Percentiles rank a stretch among this genome's conserved stretches.
Conservation (phyloP, 2,797 vertebrate genomes). For the Vireo griseus region DNA sequence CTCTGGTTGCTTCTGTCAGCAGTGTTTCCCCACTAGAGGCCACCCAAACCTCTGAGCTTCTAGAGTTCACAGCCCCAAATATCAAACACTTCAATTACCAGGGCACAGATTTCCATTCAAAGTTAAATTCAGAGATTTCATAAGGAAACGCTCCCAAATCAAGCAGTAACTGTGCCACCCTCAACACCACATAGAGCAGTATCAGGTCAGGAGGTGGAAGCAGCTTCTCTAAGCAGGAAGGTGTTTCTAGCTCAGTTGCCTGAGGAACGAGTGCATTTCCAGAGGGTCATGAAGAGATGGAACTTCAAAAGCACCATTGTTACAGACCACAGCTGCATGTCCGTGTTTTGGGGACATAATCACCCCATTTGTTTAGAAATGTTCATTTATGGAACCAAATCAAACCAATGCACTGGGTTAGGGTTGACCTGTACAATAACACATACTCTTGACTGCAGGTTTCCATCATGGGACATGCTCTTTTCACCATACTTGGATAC, state of each 20-base stretch:
- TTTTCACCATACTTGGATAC: background rate
- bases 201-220: background rate
- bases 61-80: background rate
- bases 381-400: background rate
- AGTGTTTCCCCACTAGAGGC: background rate
- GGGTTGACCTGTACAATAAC: background rate
- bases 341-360: background rate
- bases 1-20: background rate
- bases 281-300: background rate
- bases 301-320: background rate
- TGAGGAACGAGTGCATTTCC: fast-evolving
- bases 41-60: background rate
- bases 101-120: background rate
- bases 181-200: background rate
- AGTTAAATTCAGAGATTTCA: background rate
- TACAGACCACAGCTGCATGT: background rate
- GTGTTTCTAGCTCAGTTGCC: background rate
- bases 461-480: background rate
- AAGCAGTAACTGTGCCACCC: background rate
- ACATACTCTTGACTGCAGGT: background rate
- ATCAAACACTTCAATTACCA: background rate
- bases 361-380: background rate
- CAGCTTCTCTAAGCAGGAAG: background rate
- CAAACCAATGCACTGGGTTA: background rate
- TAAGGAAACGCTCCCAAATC: background rate